phyloP scores from a whole-genome alignment of 1,140 invertebrate species.

The Aplysia californica region DNA sequence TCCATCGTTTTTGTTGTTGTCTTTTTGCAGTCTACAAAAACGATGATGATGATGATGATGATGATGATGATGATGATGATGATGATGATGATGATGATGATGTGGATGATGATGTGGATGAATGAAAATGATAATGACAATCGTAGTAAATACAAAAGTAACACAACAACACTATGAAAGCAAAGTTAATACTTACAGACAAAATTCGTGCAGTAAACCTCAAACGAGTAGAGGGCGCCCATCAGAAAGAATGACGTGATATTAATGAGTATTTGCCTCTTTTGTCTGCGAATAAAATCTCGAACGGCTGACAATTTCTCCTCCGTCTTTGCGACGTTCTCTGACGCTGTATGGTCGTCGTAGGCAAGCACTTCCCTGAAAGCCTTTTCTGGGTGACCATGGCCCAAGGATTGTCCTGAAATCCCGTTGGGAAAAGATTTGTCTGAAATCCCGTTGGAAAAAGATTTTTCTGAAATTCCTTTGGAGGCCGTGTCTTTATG shows the following conservation, averaged over 20 bases:
- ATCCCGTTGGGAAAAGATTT: not conserved
- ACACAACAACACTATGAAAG: too few species aligned
- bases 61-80: not conserved
- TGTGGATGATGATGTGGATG: too few species aligned
- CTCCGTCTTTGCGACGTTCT: not conserved
- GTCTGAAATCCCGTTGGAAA: not conserved
- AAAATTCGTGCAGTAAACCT: slow-evolving; percentile 13
- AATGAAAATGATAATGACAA: too few species aligned
- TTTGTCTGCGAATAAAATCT: not conserved
- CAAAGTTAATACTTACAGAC: not conserved
- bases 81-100: not conserved
- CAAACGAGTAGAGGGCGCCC: not conserved
- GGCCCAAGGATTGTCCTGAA: not conserved
- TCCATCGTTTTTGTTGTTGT: too few species aligned
- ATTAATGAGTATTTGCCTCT: slow-evolving; percentile 8
- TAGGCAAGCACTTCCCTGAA: not conserved
- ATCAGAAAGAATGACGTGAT: not conserved
- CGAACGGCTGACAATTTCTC: not conserved
- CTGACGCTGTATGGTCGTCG: too few species aligned
- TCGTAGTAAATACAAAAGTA: too few species aligned
- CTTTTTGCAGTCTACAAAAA: too few species aligned
- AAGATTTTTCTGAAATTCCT: too few species aligned
- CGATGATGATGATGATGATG: not conserved
- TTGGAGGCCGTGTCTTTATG: too few species aligned
- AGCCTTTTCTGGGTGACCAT: not conserved